Evolutionary conservation across 2,797 vertebrate species (phyloP).

Genomic region (Nannoperca obscura): DNA sequence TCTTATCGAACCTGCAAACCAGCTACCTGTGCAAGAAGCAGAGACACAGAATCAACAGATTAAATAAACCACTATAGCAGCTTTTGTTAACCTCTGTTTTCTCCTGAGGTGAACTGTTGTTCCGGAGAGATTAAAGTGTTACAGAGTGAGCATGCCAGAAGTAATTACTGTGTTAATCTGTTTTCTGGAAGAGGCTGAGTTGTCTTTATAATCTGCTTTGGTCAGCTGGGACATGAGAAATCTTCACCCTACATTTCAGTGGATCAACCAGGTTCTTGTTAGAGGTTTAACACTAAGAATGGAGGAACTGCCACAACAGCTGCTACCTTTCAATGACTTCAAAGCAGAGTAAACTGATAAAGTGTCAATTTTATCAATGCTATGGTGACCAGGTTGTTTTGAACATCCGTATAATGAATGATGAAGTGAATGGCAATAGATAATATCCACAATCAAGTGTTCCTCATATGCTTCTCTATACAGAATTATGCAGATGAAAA

Average conservation of each 20-base stretch:
- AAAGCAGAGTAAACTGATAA: not conserved
- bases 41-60: conserved; percentile 62
- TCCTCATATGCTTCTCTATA: not conserved
- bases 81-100: conserved; percentile 72
- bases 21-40: conserved; percentile 21
- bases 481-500: not conserved
- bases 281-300: not conserved
- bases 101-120: conserved; percentile 76
- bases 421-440: not conserved
- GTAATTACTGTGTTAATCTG: conserved; percentile 75
- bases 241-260: conserved; percentile 37
- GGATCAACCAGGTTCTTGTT: conserved; percentile 13
- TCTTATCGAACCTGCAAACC: conserved; percentile 31
- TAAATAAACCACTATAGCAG: conserved; percentile 64
- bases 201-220: conserved; percentile 81
- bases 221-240: conserved; percentile 39
- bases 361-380: not conserved
- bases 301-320: not conserved
- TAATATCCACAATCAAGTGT: not conserved
- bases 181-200: conserved; percentile 67
- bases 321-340: not conserved
- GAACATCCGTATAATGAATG: not conserved
- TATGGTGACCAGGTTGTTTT: not conserved
- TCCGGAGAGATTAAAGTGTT: conserved; percentile 82
- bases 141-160: conserved; percentile 71